A percentile compares a stretch with the other conserved stretches of the same genome.
Conservation (phyloP, 2,888 invertebrate species). For the Coelinius sp. region DNA sequence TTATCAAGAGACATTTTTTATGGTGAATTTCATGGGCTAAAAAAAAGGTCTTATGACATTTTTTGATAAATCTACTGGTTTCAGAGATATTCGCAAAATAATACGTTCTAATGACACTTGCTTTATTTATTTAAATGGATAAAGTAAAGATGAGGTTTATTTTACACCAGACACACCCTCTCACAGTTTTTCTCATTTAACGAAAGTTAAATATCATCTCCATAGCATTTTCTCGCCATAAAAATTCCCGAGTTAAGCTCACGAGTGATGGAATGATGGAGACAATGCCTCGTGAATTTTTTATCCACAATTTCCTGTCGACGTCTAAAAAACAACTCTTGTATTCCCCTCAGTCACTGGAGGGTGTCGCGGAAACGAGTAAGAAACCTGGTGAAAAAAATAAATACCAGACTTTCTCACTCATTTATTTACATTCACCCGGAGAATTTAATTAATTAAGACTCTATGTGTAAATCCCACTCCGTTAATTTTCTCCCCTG, state of each 20-base stretch:
- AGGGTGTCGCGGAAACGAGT: not conserved
- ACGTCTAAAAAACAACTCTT: constrained; percentile 30
- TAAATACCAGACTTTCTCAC: constrained; percentile 3
- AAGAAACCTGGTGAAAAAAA: constrained; percentile 1
- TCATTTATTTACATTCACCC: constrained; percentile 12
- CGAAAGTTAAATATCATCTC: constrained; percentile 19
- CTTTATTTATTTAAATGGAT: not conserved
- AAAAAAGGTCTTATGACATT: too few species aligned
- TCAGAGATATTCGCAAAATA: too few species aligned
- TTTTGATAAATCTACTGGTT: too few species aligned
- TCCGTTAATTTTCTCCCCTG: not conserved
- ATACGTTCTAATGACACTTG: too few species aligned
- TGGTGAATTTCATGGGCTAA: too few species aligned
- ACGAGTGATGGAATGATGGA: not conserved
- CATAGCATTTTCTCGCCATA: not conserved
- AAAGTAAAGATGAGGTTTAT: not conserved
- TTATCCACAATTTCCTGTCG: constrained; percentile 50
- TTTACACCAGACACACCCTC: not conserved
- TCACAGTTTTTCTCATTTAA: not conserved
- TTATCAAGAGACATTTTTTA: too few species aligned
- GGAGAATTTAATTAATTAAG: constrained; percentile 14
- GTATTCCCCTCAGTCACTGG: constrained; percentile 22
- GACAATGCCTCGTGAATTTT: constrained; percentile 44
- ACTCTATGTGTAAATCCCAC: constrained; percentile 9
- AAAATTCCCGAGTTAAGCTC: not conserved